phyloP scores from a whole-genome alignment of 2,888 invertebrate species.

The Orthosia gothica region DNA sequence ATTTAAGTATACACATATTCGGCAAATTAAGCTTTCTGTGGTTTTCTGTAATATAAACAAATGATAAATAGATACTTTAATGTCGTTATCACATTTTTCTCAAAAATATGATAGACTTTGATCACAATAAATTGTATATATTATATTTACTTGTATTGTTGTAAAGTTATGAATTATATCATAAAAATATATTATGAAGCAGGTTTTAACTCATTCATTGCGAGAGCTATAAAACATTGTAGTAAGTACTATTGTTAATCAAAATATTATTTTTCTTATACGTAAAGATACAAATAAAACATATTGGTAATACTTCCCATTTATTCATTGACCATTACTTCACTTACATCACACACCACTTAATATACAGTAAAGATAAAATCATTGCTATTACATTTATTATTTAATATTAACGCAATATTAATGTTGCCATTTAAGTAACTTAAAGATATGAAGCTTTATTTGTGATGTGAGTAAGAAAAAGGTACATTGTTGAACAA shows the following conservation, averaged over 20 bases:
- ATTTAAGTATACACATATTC: not conserved
- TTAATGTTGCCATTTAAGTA: constrained; percentile 53
- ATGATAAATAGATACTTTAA: not conserved
- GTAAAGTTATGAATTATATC: constrained; percentile 3
- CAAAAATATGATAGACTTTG: not conserved
- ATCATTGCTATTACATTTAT: constrained; percentile 54
- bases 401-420: constrained; percentile 43
- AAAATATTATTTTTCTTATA: constrained; percentile 7
- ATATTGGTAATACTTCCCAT: constrained; percentile 65
- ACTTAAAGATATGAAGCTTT: constrained; percentile 48
- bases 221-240: constrained; percentile 21
- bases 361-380: constrained; percentile 61
- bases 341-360: constrained; percentile 72
- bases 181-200: not conserved
- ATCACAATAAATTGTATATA: too few relatives aligned
- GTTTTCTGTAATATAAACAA: constrained; percentile 6
- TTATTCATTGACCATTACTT: constrained; percentile 75
- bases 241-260: constrained; percentile 7
- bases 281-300: constrained; percentile 57
- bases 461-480: constrained; percentile 22
- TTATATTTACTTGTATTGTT: constrained; percentile 5
- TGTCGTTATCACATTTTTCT: not conserved
- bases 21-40: not conserved
- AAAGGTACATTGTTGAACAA: constrained; percentile 21
- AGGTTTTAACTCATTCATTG: constrained; percentile 8